Evolutionary conservation across 2,888 invertebrate genomes (phyloP).

Genomic region (Macropis europaea): DNA sequence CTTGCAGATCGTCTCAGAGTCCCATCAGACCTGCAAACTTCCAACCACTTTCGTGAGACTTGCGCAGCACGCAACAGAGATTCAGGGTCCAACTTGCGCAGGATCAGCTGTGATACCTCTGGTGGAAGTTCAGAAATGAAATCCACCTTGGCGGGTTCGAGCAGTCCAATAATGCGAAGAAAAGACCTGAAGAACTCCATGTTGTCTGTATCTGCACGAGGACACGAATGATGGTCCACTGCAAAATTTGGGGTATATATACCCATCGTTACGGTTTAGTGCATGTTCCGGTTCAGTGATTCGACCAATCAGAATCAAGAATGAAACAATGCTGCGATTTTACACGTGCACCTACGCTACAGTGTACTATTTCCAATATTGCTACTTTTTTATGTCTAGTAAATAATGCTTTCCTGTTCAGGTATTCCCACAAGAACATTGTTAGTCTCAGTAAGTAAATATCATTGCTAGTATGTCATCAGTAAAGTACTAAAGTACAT

Average conservation of each 20-base stretch:
- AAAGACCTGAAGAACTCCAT: constrained; percentile 30
- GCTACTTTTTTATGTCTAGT: too few species aligned
- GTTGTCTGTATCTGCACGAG: background rate
- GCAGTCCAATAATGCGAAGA: background rate
- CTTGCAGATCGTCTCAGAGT: background rate
- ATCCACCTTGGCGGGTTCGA: constrained; percentile 9
- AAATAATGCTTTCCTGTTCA: too few species aligned
- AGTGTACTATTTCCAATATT: too few species aligned
- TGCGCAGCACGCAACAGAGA: constrained; percentile 9
- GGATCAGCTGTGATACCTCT: constrained; percentile 29
- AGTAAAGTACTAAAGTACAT: too few species aligned
- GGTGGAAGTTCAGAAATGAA: constrained; percentile 16
- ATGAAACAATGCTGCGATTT: too few species aligned
- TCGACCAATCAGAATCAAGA: constrained; percentile 20
- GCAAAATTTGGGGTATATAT: background rate
- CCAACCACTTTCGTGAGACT: constrained; percentile 11
- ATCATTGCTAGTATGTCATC: too few species aligned
- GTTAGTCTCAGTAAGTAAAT: too few species aligned
- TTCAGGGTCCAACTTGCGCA: constrained; percentile 30
- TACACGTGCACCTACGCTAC: background rate
- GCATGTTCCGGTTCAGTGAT: background rate
- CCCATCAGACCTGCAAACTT: constrained; percentile 1
- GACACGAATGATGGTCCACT: background rate
- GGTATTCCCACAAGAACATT: too few species aligned
- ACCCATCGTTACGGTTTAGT: background rate